These are phyloP conservation scores for Heterodera schachtii DNA, from an alignment of 1,140 invertebrate genomes.

Conservation along the genomic window DNA sequence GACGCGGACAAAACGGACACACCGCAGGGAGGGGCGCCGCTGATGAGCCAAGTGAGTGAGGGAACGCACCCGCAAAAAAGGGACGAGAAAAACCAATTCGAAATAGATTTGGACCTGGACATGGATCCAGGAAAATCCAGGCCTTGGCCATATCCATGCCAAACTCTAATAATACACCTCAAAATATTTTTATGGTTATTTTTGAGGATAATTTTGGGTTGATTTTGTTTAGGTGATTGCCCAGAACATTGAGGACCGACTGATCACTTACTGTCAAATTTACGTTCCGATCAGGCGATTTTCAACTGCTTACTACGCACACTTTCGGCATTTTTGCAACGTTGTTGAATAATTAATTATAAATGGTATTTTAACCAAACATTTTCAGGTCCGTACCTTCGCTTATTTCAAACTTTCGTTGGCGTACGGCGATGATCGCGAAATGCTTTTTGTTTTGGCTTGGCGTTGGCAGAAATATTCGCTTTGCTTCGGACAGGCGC, in stretches of 20 bases:
- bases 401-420: constrained; percentile 45
- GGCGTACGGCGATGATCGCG: constrained; percentile 38
- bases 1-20: neutral
- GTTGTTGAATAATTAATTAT: constrained; percentile 17
- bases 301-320: constrained; percentile 26
- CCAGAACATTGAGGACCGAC: constrained; percentile 33
- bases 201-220: too few species aligned
- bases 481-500: constrained; percentile 23
- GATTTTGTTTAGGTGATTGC: constrained; percentile 3
- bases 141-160: too few species aligned
- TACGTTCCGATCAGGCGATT: constrained; percentile 36
- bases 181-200: too few species aligned
- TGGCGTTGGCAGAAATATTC: constrained; percentile 30
- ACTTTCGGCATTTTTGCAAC: constrained; percentile 31
- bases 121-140: too few species aligned
- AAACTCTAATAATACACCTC: too few species aligned
- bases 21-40: neutral
- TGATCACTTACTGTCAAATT: constrained; percentile 39
- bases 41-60: neutral
- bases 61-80: neutral
- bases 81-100: too few species aligned
- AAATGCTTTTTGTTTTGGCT: constrained; percentile 35
- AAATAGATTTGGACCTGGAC: too few species aligned
- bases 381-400: constrained; percentile 35
- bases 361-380: constrained; percentile 3